Base-by-base conservation (phyloP, 2,113 vertebrate species). In the Caracal caracal region DNA sequence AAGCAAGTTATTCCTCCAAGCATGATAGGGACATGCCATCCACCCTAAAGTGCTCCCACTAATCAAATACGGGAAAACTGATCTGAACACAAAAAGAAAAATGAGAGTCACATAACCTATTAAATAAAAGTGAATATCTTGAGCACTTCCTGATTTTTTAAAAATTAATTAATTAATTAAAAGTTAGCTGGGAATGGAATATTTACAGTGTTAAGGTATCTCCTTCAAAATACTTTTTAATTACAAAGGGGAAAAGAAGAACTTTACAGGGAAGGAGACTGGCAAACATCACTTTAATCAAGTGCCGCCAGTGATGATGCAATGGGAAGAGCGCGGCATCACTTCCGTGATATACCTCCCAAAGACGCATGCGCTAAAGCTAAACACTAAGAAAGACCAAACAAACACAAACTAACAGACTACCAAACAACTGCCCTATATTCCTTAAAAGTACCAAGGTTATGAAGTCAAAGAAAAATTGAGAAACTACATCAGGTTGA, bases 121-220 rank as follows among this genome's bases (percentile, higher is more conserved):
- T 53, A 88, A 90, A 59, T 73, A 71, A 94, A 94, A 65, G 8
- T 76, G 10, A 73, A 81, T 73, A 87, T 53, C 33, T 35, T 35
- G n/a, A 90, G 49, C 43, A 43, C 16, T 53, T 65, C 47, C 28
- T 88, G 66, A 79, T 78, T 59, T 59, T 59, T 22, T 8, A 79
- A 87, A 96, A 76, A 87, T 17, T 51, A 80, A 33, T 43, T 49
- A 26, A 53, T 87, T 90, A 86, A 85, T 37, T 82, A 82, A 94
- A 93, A 92, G 59, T 71, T 81, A 68, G 11, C 8, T 16, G 2
- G 43, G 24, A 53, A 78, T 82, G 16, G 40, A 75, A 80, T 91
- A 76, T 49, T 73, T 88, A 76, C 24, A 75, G 17, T 66, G 10
- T 76, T 61, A 75, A 75, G 19, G 6, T 51, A n/a, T 30, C 6